phyloP scores from a whole-genome alignment of 2,888 invertebrate species.

The Philereme vetulata region DNA sequence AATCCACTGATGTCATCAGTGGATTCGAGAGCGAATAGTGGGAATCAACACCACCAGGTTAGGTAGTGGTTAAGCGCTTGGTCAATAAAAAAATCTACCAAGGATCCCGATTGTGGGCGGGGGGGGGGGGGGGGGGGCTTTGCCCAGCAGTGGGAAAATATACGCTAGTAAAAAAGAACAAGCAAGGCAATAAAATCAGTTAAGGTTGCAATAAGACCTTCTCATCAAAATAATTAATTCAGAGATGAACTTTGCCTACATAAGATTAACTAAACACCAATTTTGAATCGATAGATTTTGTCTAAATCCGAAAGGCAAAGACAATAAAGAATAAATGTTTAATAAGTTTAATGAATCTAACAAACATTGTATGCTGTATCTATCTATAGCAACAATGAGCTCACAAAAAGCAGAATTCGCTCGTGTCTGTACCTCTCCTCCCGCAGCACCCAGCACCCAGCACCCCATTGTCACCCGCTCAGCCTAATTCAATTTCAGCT shows the following conservation, averaged over 20 bases:
- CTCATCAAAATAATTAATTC: too few species aligned
- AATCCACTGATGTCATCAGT: too few species aligned
- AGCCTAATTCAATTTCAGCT: conserved; percentile 69
- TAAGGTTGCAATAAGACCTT: too few species aligned
- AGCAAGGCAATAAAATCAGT: too few species aligned
- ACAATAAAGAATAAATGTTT: conserved; percentile 13
- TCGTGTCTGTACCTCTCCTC: conserved; percentile 34
- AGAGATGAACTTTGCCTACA: neutral
- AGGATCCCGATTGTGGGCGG: too few species aligned
- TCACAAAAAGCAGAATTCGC: conserved; percentile 42
- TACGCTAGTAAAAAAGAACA: too few species aligned
- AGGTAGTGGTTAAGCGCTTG: too few species aligned
- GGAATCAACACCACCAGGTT: too few species aligned
- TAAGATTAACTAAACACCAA: conserved; percentile 3
- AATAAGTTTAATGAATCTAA: conserved; percentile 28
- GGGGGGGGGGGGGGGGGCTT: too few species aligned
- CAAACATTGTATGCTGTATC: conserved; percentile 25
- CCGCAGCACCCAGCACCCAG: conserved; percentile 16
- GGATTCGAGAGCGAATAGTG: too few species aligned
- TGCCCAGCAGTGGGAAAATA: too few species aligned
- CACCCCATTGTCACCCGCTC: conserved; percentile 52
- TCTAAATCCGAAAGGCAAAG: conserved; percentile 9
- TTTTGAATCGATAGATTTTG: neutral
- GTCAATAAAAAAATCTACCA: too few species aligned
- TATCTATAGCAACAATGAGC: conserved; percentile 45